phyloP scores from a whole-genome alignment of 2,888 invertebrate species.

The Baccha elongata region DNA sequence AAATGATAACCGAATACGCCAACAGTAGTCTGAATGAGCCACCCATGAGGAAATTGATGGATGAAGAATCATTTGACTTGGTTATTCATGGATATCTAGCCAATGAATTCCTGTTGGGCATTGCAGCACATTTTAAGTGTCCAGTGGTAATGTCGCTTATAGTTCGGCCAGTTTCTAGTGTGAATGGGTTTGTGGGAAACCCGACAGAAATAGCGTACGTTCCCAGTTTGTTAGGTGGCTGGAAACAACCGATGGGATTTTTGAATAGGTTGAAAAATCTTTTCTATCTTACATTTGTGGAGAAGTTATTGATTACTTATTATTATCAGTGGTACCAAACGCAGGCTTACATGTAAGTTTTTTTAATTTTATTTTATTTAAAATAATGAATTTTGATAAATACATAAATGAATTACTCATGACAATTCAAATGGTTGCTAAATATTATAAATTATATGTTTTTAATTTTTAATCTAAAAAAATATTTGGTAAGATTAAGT shows the following conservation, averaged over 20 bases:
- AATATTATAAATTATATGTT: too few species aligned
- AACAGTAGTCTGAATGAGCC: slow-evolving; percentile 43
- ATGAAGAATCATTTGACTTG: slow-evolving; percentile 72
- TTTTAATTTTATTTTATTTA: neutral
- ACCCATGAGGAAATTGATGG: slow-evolving; percentile 56
- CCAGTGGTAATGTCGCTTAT: slow-evolving; percentile 78
- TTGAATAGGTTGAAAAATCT: slow-evolving; percentile 75
- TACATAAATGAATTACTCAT: too few species aligned
- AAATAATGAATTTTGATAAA: too few species aligned
- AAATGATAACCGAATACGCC: neutral
- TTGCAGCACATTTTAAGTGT: slow-evolving; percentile 79
- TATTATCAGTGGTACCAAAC: neutral
- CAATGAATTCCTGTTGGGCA: slow-evolving; percentile 77
- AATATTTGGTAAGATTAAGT: too few species aligned
- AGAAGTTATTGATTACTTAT: neutral
- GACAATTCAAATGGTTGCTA: too few species aligned
- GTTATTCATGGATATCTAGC: slow-evolving; percentile 71
- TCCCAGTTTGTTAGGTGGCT: slow-evolving; percentile 72
- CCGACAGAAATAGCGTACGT: slow-evolving; percentile 76
- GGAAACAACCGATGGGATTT: slow-evolving; percentile 75
- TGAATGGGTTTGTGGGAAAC: slow-evolving; percentile 77
- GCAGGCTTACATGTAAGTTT: slow-evolving; percentile 4
- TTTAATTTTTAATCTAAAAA: too few species aligned
- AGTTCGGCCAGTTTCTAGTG: slow-evolving; percentile 74
- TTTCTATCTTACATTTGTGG: slow-evolving; percentile 2